A percentile compares a stretch with the other conserved stretches of the same genome.
These are phyloP conservation scores for Lethenteron camtschaticum DNA, from an alignment of 2,113 vertebrate genomes.

Conservation along the genomic window DNA sequence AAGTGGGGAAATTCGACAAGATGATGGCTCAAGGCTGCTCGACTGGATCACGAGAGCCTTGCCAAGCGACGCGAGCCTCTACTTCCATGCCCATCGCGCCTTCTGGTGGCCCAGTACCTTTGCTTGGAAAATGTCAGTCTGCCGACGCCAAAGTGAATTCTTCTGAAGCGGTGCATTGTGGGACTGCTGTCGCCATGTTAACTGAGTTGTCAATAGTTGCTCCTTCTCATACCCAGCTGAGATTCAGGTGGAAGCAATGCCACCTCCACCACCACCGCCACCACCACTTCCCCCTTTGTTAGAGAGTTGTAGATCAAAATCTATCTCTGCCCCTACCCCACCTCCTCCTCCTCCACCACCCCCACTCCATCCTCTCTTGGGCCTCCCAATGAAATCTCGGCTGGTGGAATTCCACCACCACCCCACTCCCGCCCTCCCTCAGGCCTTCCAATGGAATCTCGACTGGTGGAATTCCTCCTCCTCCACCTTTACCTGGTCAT, in stretches of 20 bases:
- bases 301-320: not conserved
- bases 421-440: conserved; percentile 16
- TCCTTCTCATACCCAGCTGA: too few relatives aligned
- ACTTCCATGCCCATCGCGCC: too few relatives aligned
- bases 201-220: not conserved
- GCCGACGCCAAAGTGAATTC: too few relatives aligned
- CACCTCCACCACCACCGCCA: not conserved
- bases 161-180: too few relatives aligned
- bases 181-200: too few relatives aligned
- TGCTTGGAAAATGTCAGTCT: too few relatives aligned
- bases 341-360: conserved; percentile 12
- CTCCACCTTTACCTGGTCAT: conserved; percentile 9
- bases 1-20: too few relatives aligned
- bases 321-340: conserved; percentile 16
- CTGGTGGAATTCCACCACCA: conserved; percentile 11
- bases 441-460: not conserved
- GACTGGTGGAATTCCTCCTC: conserved; percentile 11
- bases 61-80: too few relatives aligned
- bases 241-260: not conserved
- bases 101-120: too few relatives aligned
- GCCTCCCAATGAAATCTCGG: conserved; percentile 8
- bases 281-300: conserved; percentile 11
- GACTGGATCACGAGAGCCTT: too few relatives aligned
- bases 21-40: too few relatives aligned
- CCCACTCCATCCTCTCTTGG: conserved; percentile 4